Conservation (phyloP, 2,797 vertebrate species). For the Orestias chungarensis region DNA sequence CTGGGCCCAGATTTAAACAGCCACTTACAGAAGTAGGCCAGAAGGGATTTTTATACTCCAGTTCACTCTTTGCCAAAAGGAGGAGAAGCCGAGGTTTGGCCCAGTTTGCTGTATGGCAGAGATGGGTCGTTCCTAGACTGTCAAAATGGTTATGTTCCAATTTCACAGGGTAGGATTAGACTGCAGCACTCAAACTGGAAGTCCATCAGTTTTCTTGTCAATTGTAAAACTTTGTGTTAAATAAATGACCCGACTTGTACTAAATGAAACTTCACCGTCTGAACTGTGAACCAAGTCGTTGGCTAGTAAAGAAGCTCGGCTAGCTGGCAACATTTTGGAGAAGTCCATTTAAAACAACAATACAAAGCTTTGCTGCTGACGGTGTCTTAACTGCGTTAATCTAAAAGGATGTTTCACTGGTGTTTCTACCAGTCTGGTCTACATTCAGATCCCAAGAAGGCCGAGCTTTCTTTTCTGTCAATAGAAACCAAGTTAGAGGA, state of each 20-base stretch:
- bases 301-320: neutral
- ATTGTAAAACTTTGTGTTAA: too few relatives aligned
- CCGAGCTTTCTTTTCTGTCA: neutral
- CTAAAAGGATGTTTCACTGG: neutral
- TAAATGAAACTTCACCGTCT: too few relatives aligned
- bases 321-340: neutral
- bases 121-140: neutral
- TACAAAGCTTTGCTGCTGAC: neutral
- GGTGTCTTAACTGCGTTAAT: neutral
- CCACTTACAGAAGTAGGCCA: slow-evolving; percentile 40
- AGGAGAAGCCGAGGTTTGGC: slow-evolving; percentile 29
- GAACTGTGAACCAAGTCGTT: too few relatives aligned
- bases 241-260: too few relatives aligned
- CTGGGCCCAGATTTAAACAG: slow-evolving; percentile 5
- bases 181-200: neutral
- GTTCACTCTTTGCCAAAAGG: slow-evolving; percentile 48
- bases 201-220: too few relatives aligned
- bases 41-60: slow-evolving; percentile 16
- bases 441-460: neutral
- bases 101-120: slow-evolving; percentile 37
- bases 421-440: neutral
- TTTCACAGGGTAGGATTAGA: neutral
- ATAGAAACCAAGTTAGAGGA: too few relatives aligned
- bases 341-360: neutral
- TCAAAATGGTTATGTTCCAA: neutral